Conservation (phyloP, 2,113 vertebrate species). For the Bungarus multicinctus region DNA sequence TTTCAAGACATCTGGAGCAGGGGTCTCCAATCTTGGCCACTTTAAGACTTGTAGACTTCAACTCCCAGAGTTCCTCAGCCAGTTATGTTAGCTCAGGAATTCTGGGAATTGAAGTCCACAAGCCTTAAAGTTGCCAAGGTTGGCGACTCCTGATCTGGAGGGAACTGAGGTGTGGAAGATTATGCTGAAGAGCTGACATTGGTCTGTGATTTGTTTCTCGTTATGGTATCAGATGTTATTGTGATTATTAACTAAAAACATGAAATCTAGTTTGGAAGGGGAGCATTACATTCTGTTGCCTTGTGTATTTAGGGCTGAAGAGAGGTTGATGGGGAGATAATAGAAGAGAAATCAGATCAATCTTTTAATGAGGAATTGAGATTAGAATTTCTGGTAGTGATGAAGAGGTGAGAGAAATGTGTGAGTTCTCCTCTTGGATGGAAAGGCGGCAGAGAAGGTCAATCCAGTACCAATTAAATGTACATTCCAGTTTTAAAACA, state of each 20-base stretch:
- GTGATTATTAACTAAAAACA: neutral
- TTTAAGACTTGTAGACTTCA: too few species aligned
- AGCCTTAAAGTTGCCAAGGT: too few species aligned
- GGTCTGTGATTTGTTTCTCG: neutral
- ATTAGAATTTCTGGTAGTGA: slow-evolving; percentile 1
- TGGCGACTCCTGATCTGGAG: too few species aligned
- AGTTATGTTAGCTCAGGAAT: too few species aligned
- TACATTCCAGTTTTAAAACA: neutral
- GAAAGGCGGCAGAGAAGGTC: neutral
- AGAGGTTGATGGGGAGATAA: slow-evolving; percentile 35
- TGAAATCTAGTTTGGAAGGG: slow-evolving; percentile 5
- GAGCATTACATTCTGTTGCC: neutral
- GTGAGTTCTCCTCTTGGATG: neutral
- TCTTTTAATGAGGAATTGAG: neutral
- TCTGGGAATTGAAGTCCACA: too few species aligned
- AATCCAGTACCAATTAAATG: neutral
- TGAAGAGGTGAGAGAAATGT: neutral
- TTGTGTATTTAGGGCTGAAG: neutral
- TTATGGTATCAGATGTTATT: neutral
- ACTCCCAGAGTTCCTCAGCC: too few species aligned
- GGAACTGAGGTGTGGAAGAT: neutral
- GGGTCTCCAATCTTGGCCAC: too few species aligned
- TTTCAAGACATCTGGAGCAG: neutral
- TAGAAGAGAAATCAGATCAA: slow-evolving; percentile 34
- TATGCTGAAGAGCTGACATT: neutral